These are phyloP conservation scores for Gila robusta DNA, from an alignment of 2,797 vertebrate genomes.

Conservation along the genomic window DNA sequence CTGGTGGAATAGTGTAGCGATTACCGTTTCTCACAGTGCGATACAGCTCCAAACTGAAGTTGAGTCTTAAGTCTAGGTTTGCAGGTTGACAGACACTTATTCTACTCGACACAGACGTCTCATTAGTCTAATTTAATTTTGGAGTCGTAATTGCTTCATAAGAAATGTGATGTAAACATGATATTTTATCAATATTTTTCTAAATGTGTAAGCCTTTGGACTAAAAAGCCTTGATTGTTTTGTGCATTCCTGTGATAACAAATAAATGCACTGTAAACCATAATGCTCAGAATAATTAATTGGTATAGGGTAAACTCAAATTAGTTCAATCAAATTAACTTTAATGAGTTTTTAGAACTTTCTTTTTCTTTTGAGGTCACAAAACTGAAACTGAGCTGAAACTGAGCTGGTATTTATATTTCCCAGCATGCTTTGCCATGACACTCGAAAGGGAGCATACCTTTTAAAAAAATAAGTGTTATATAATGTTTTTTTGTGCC, in stretches of 20 bases:
- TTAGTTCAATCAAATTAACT: no score
- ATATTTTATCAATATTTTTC: neutral
- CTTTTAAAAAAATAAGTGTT: no score
- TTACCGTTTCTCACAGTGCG: neutral
- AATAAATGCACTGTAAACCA: no score
- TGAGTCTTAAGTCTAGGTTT: neutral
- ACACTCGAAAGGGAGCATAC: no score
- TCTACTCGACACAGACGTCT: neutral
- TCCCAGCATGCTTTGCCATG: no score
- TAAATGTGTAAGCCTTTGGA: neutral
- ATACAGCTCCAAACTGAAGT: neutral
- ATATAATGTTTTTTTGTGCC: no score
- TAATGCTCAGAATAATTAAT: no score
- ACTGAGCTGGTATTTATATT: no score
- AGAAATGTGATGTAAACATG: neutral
- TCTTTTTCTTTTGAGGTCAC: no score
- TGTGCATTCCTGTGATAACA: neutral
- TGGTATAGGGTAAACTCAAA: no score
- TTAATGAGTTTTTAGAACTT: no score
- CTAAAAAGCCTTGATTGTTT: neutral
- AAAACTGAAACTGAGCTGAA: no score
- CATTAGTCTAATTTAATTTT: constrained; percentile 4
- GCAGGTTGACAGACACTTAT: neutral
- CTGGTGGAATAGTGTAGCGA: constrained; percentile 40
- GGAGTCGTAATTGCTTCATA: neutral